These are phyloP conservation scores for Archips xylosteana DNA, from an alignment of 2,888 invertebrate species.

Conservation along the genomic window DNA sequence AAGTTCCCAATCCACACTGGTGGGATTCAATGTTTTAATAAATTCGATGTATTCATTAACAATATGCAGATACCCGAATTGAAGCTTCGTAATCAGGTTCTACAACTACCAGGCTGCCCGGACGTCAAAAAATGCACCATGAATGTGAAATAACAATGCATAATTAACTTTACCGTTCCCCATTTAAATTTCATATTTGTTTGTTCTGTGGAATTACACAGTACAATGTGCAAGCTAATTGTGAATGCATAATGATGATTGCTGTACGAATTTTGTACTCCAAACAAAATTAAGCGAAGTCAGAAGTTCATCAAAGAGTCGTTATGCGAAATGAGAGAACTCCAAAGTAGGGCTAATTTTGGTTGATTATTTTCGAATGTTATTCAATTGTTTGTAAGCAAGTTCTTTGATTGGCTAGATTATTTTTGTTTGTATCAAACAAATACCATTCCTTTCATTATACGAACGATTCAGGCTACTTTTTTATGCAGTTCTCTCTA, in stretches of 20 bases:
- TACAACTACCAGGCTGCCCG: no score
- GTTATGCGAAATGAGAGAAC: constrained; percentile 31
- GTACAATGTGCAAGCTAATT: constrained; percentile 28
- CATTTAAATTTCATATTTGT: constrained; percentile 34
- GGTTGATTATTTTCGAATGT: constrained; percentile 9
- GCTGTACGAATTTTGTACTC: constrained; percentile 21
- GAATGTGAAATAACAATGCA: constrained; percentile 2
- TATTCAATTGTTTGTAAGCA: background rate
- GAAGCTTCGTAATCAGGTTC: no score
- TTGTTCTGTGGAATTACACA: constrained; percentile 9
- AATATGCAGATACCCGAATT: no score
- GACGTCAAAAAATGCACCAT: no score
- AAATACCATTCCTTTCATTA: no score
- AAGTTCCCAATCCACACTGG: no score
- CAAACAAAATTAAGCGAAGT: constrained; percentile 22
- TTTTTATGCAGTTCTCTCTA: no score
- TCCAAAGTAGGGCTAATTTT: constrained; percentile 25
- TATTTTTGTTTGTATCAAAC: background rate
- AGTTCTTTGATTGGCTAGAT: background rate
- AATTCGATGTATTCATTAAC: no score
- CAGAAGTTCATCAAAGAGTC: constrained; percentile 37
- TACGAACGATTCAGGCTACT: no score
- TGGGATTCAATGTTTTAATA: no score
- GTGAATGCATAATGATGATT: constrained; percentile 36
- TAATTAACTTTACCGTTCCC: constrained; percentile 11